Base-by-base conservation (phyloP, 2,888 invertebrate species). In the Timema cristinae region DNA sequence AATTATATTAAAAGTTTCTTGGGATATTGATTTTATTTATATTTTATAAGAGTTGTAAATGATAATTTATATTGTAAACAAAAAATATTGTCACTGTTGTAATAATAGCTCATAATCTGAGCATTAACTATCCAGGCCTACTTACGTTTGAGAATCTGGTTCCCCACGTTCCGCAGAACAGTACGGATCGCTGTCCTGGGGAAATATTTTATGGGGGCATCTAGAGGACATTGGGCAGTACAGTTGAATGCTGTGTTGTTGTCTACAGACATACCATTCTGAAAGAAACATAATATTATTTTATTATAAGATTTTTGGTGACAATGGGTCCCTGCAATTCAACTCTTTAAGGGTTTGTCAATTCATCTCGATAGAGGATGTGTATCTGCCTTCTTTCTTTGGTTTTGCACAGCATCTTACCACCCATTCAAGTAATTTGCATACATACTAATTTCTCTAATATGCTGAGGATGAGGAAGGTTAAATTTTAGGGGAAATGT, bases 191-290 rank as follows among this genome's bases (percentile, higher is more conserved):
- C 84, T 81, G 56, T 90, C 88, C n/a, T 87, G 88, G 50, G 91
- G 90, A 77, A 91, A 93, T 74, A 92, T 90, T 80, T 91, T 91
- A 79, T 93, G 87, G 0, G 92, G 78, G 87, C 86, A 67, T 92
- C 90, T 0, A 86, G 81, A 0, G 97, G 95, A 79, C 97, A 97
- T 2, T 85, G 86, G 5, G 90, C 88, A 0, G 95, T 93, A 81
- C 97, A 98, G 77, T 93, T 93, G 81, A 96, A 97, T 0, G 84
- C 78, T 0, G 90, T 87, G n/a, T 87, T 86, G 76, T 88, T 88
- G 73, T 89, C 89, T 5, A 82, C 82, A 16, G 86, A 85, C 71
- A 85, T 84, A 50, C 83, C 85, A 69, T 86, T 86, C 75, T 89
- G 72, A 50, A 77, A 78, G 67, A 32, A 32, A 32, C 32, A 4